phyloP scores from a whole-genome alignment of 2,113 vertebrate species.

The Pristiophorus japonicus region DNA sequence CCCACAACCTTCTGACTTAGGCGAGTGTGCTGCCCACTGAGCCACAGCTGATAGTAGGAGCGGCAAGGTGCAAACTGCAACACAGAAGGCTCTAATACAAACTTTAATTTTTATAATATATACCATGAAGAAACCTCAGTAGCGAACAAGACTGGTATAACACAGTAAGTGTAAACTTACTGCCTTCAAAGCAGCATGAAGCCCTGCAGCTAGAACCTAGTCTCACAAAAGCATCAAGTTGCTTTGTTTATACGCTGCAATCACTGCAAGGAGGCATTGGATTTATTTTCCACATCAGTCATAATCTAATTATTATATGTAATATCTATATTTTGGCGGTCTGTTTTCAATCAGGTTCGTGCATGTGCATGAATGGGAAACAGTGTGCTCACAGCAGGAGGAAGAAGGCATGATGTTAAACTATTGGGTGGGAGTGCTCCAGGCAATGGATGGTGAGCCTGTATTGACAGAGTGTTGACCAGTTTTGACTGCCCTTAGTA shows the following conservation, averaged over 20 bases:
- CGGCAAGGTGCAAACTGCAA: not conserved
- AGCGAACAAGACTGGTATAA: not conserved
- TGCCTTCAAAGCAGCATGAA: not conserved
- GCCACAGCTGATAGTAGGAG: no score
- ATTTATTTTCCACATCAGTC: not conserved
- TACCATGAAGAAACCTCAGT: not conserved
- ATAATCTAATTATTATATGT: not conserved
- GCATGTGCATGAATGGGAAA: not conserved
- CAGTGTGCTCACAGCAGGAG: not conserved
- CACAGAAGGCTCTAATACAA: conserved; percentile 1
- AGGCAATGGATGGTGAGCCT: not conserved
- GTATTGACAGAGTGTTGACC: no score
- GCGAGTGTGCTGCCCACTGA: no score
- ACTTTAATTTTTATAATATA: not conserved
- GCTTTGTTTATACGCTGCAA: conserved; percentile 5
- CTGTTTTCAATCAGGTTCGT: not conserved
- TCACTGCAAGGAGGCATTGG: not conserved
- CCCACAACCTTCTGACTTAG: no score
- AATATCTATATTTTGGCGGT: not conserved
- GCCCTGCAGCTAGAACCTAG: not conserved
- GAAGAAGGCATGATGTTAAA: not conserved
- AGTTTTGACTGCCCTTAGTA: not conserved
- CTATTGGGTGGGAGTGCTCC: not conserved
- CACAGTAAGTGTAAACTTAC: conserved; percentile 1
- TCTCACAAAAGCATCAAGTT: conserved; percentile 5